phyloP scores from a whole-genome alignment of 1,140 invertebrate species.

The Euura saliciscinereae region DNA sequence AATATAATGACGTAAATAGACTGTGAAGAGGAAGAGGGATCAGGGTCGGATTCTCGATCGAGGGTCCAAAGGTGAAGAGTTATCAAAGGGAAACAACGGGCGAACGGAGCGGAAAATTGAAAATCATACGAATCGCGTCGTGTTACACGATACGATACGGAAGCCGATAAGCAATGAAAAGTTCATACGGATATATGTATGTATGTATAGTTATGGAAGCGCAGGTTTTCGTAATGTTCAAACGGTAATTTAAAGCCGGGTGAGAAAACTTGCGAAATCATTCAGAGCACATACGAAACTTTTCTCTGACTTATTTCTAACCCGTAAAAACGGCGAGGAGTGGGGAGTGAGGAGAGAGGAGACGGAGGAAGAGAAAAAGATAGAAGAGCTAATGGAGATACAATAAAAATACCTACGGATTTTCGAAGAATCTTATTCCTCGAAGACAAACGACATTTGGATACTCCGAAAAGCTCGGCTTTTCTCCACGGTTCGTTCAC shows the following conservation, averaged over 20 bases:
- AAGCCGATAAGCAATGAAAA: too few species aligned
- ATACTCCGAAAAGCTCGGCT: slow-evolving; percentile 3
- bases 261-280: not conserved
- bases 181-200: too few species aligned
- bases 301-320: too few species aligned
- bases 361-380: not conserved
- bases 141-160: too few species aligned
- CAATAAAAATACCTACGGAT: not conserved
- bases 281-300: not conserved
- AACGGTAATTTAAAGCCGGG: not conserved
- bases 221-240: not conserved
- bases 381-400: not conserved
- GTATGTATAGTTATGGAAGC: not conserved
- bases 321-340: too few species aligned
- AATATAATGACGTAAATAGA: too few species aligned
- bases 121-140: too few species aligned
- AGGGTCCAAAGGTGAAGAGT: too few species aligned
- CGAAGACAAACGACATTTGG: slow-evolving; percentile 7
- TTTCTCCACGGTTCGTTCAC: not conserved
- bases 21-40: too few species aligned
- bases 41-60: too few species aligned
- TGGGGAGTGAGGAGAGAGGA: not conserved
- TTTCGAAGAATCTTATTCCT: slow-evolving; percentile 3
- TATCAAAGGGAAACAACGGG: too few species aligned
- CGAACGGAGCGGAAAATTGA: too few species aligned